Evolutionary conservation across 2,113 vertebrate species (phyloP).

Genomic region (Corythaeola cristata): DNA sequence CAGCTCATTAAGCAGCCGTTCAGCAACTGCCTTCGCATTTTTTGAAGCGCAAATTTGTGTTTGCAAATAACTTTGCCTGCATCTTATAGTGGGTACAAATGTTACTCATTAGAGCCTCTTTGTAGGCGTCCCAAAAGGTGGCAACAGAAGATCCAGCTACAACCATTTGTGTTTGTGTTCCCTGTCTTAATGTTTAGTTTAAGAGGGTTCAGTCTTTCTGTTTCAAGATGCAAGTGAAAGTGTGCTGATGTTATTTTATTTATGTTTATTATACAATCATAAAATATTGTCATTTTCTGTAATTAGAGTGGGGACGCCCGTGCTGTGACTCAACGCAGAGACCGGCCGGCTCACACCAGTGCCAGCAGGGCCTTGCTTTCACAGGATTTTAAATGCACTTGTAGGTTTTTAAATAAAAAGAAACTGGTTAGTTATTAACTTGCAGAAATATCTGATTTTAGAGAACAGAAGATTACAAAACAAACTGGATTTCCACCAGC

Average conservation of each 20-base stretch:
- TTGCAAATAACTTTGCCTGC: conserved; percentile 1
- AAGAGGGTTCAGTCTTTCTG: background rate
- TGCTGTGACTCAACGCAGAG: background rate
- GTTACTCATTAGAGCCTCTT: conserved; percentile 27
- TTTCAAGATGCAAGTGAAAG: background rate
- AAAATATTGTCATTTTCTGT: background rate
- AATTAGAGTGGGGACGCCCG: rapidly evolving
- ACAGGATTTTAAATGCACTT: conserved; percentile 1
- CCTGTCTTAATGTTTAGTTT: background rate
- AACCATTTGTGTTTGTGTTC: conserved; percentile 8
- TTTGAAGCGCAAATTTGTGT: conserved; percentile 28
- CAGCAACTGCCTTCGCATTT: background rate
- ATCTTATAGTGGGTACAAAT: conserved; percentile 15
- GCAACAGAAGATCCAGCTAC: background rate
- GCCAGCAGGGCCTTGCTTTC: conserved; percentile 33
- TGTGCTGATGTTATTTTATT: background rate
- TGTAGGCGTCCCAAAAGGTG: background rate
- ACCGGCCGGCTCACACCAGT: background rate
- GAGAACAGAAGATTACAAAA: conserved; percentile 51
- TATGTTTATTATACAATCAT: background rate
- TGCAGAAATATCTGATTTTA: conserved; percentile 65
- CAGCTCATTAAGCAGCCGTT: background rate
- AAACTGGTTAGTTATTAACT: conserved; percentile 68
- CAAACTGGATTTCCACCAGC: conserved; percentile 53
- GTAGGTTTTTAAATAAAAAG: conserved; percentile 51